Percentiles rank a stretch among this genome's conserved stretches.
Evolutionary conservation across 2,888 invertebrate genomes (phyloP).

Genomic region (Cacoxenus indagator): DNA sequence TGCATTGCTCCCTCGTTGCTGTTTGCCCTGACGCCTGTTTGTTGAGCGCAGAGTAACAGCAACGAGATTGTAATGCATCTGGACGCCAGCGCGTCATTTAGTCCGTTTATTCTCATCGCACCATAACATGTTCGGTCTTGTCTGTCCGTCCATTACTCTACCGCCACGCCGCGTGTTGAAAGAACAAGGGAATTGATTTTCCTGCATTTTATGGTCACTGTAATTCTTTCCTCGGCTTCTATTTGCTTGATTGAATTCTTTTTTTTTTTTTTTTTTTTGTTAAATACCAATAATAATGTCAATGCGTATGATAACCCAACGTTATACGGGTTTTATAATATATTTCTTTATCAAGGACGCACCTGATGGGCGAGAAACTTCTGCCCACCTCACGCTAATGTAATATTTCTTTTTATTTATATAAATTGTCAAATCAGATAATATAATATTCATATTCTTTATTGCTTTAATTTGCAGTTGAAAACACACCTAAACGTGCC

Average conservation of each 20-base stretch:
- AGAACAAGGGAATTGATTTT: constrained; percentile 60
- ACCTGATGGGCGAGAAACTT: too few relatives aligned
- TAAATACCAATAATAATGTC: too few relatives aligned
- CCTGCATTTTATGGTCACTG: constrained; percentile 25
- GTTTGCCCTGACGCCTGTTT: constrained; percentile 16
- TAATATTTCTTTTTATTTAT: too few relatives aligned
- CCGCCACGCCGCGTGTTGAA: constrained; percentile 52
- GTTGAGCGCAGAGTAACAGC: constrained; percentile 21
- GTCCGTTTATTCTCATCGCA: background rate
- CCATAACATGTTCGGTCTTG: constrained; percentile 46
- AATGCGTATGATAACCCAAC: too few relatives aligned
- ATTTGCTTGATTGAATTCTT: background rate
- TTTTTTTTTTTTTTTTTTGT: constrained; percentile 16
- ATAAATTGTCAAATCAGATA: too few relatives aligned
- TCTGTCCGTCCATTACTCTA: constrained; percentile 39
- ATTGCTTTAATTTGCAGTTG: constrained; percentile 56
- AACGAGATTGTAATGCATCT: constrained; percentile 8
- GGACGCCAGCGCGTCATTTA: background rate
- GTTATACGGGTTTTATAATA: too few relatives aligned
- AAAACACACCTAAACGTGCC: constrained; percentile 65
- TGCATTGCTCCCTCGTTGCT: constrained; percentile 26
- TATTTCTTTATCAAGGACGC: too few relatives aligned
- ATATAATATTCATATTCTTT: too few relatives aligned
- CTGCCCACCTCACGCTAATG: too few relatives aligned
- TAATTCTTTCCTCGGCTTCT: background rate